A percentile compares a stretch with the other conserved stretches of the same genome.
Conservation (phyloP, 2,797 vertebrate genomes). For the Hafferia zeledoni region DNA sequence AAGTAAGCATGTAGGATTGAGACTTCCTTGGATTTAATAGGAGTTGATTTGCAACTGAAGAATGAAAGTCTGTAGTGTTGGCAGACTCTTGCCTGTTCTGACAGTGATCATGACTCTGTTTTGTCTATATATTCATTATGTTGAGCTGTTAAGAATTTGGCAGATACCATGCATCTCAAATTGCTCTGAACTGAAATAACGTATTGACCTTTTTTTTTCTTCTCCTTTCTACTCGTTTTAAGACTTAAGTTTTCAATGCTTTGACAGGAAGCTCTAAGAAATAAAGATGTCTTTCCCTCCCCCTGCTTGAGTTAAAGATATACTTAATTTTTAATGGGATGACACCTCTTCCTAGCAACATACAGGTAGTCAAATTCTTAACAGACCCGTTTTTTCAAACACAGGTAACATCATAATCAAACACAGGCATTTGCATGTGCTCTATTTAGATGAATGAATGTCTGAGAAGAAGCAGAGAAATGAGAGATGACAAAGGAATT, state of each 20-base stretch:
- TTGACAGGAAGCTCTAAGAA: neutral
- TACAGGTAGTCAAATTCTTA: neutral
- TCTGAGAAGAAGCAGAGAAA: neutral
- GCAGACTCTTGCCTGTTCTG: neutral
- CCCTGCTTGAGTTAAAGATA: neutral
- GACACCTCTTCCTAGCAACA: neutral
- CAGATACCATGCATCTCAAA: neutral
- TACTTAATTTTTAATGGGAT: neutral
- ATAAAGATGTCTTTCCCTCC: neutral
- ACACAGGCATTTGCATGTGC: neutral
- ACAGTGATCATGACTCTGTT: neutral
- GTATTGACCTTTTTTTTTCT: neutral
- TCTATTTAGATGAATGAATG: neutral
- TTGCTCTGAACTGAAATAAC: constrained; percentile 3
- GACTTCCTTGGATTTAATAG: neutral
- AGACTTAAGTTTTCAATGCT: neutral
- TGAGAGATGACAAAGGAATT: neutral
- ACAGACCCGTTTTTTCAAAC: neutral
- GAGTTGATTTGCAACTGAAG: neutral
- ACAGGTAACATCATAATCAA: neutral
- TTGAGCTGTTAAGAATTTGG: neutral
- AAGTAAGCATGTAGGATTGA: neutral
- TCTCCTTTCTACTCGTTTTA: neutral
- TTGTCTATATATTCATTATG: neutral
- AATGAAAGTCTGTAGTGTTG: neutral